phyloP scores from a whole-genome alignment of 2,113 vertebrate genomes.

The Callopanchax toddi region DNA sequence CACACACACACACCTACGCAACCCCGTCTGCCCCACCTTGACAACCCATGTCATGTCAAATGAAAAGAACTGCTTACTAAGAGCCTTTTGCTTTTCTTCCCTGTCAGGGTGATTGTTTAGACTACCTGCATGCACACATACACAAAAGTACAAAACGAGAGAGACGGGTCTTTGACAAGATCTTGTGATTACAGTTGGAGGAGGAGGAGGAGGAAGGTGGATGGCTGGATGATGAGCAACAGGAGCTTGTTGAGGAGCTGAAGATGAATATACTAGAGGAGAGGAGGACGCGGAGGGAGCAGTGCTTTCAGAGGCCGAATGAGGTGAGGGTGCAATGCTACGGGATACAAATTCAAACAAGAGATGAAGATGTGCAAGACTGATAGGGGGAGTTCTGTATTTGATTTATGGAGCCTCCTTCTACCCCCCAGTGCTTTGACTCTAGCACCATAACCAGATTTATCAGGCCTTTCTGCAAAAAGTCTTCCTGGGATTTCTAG shows the following conservation, averaged over 20 bases:
- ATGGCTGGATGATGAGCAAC: constrained; percentile 96
- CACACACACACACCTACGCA: constrained; percentile 13
- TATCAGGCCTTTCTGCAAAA: too few relatives aligned
- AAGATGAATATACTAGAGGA: constrained; percentile 91
- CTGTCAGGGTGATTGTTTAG: constrained; percentile 52
- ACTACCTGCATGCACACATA: constrained; percentile 26
- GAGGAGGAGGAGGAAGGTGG: constrained; percentile 86
- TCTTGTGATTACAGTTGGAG: constrained; percentile 84
- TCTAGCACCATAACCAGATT: too few relatives aligned
- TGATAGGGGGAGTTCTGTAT: neutral
- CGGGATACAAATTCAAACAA: constrained; percentile 7
- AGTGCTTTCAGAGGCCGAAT: constrained; percentile 73
- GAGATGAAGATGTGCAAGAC: neutral
- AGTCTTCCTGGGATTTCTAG: too few relatives aligned
- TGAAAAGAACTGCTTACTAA: constrained; percentile 37
- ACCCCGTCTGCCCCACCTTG: constrained; percentile 20
- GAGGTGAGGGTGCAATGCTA: constrained; percentile 79
- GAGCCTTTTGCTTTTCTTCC: constrained; percentile 19
- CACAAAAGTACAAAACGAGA: constrained; percentile 2
- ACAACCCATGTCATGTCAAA: constrained; percentile 53
- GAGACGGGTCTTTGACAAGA: constrained; percentile 46
- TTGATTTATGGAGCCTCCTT: neutral
- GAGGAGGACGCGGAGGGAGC: constrained; percentile 81
- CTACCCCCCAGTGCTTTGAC: too few relatives aligned
- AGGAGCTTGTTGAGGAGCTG: constrained; percentile 91